Evolutionary conservation across 2,888 invertebrate genomes (phyloP).

Genomic region (Rhaphigaster nebulosa): DNA sequence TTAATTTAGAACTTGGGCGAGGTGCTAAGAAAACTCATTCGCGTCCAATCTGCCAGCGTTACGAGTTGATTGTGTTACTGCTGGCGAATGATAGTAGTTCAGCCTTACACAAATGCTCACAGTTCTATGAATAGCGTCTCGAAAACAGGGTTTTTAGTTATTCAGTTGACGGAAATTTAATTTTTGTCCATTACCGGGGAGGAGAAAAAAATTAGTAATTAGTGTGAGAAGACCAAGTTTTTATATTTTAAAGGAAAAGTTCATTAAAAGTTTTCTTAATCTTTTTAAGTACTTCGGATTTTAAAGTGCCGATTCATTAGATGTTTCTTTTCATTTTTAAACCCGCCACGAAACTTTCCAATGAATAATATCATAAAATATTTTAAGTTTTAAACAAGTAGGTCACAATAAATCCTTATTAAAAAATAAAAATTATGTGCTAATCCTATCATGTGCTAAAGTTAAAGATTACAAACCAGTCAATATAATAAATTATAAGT

Average conservation of each 20-base stretch:
- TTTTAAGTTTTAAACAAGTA: too few species aligned
- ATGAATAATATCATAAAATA: not conserved
- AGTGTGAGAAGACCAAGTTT: not conserved
- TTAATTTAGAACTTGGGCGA: slow-evolving; percentile 29
- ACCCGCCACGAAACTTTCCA: not conserved
- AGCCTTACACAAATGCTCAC: not conserved
- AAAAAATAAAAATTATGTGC: too few species aligned
- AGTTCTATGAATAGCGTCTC: not conserved
- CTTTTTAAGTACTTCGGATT: slow-evolving; percentile 9
- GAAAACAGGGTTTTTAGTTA: not conserved
- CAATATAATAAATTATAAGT: too few species aligned
- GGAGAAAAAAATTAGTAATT: not conserved
- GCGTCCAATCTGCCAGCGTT: not conserved
- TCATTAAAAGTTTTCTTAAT: slow-evolving; percentile 7
- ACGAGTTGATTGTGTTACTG: not conserved
- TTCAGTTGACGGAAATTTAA: not conserved
- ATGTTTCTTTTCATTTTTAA: not conserved
- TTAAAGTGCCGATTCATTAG: not conserved
- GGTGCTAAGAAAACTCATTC: slow-evolving; percentile 29
- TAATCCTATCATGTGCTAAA: too few species aligned
- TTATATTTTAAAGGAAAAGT: not conserved
- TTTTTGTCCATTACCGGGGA: not conserved
- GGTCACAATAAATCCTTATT: too few species aligned
- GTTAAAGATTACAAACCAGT: too few species aligned
- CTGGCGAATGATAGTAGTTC: not conserved